These are phyloP conservation scores for Typhlomys cinereus DNA, from an alignment of 2,113 vertebrate genomes.

Conservation along the genomic window DNA sequence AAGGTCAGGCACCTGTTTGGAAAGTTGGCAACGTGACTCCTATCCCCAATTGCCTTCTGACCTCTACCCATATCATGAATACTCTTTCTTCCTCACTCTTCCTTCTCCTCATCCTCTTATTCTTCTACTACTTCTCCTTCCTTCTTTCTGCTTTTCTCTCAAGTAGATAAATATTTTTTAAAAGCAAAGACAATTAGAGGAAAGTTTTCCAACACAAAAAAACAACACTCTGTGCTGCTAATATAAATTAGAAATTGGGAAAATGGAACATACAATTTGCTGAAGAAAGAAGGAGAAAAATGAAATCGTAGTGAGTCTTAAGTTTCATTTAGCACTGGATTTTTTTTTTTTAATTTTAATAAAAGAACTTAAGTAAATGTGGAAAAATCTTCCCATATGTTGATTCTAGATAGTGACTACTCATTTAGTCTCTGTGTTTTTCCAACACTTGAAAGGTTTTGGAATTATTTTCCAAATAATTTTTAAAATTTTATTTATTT, in stretches of 20 bases:
- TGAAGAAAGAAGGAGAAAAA: background rate
- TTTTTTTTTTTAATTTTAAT: background rate
- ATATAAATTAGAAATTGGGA: background rate
- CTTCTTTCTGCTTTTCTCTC: too few species aligned
- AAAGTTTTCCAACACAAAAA: background rate
- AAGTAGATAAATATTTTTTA: background rate
- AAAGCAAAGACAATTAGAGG: background rate
- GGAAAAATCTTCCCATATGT: background rate
- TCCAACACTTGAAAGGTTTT: background rate
- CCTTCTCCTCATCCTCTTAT: too few species aligned
- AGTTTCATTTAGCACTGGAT: background rate
- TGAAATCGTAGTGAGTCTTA: background rate
- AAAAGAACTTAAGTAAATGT: background rate
- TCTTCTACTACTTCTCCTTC: too few species aligned
- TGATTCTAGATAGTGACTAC: background rate
- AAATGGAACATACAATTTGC: background rate
- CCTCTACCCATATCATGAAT: too few species aligned
- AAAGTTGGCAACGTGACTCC: too few species aligned
- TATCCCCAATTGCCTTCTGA: too few species aligned
- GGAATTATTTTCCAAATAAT: slow-evolving; percentile 38
- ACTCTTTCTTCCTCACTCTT: too few species aligned
- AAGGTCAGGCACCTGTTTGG: too few species aligned
- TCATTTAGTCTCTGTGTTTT: background rate
- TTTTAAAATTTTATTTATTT: too few species aligned
- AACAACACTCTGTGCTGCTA: background rate